phyloP scores from a whole-genome alignment of 2,113 vertebrate genomes.

The Labeo rohita region DNA sequence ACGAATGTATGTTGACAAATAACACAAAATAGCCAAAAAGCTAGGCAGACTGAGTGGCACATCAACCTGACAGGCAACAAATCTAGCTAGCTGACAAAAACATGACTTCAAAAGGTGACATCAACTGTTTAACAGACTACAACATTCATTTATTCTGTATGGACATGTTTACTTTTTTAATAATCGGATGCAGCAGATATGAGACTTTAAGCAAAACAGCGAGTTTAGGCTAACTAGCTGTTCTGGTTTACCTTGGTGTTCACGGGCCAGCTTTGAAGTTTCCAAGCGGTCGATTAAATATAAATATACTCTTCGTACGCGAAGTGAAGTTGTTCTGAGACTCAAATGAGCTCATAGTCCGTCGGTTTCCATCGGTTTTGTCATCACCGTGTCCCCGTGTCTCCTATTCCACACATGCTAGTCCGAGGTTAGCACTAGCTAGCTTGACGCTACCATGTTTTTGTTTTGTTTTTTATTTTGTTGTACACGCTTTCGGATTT shows the following conservation, averaged over 20 bases:
- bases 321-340: conserved; percentile 12
- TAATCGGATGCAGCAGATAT: not conserved
- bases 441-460: conserved; percentile 37
- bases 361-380: conserved; percentile 14
- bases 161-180: not conserved
- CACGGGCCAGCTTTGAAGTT: conserved; percentile 32
- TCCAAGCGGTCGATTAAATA: not conserved
- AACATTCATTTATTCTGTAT: not conserved
- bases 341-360: conserved; percentile 25
- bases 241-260: conserved; percentile 28
- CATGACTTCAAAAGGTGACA: not conserved
- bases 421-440: conserved; percentile 32
- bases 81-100: conserved; percentile 4
- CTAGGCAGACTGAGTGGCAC: not conserved
- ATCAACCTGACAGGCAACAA: not conserved
- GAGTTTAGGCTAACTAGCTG: not conserved
- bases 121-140: not conserved
- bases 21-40: not conserved
- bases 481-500: not conserved
- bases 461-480: conserved; percentile 31
- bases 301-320: not conserved
- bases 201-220: not conserved
- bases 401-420: conserved; percentile 26
- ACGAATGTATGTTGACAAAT: not conserved
- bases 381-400: not conserved